A percentile compares a stretch with the other conserved stretches of the same genome.
These are phyloP conservation scores for Percopsis omiscomaycus DNA, from an alignment of 2,797 vertebrate genomes.

Conservation along the genomic window DNA sequence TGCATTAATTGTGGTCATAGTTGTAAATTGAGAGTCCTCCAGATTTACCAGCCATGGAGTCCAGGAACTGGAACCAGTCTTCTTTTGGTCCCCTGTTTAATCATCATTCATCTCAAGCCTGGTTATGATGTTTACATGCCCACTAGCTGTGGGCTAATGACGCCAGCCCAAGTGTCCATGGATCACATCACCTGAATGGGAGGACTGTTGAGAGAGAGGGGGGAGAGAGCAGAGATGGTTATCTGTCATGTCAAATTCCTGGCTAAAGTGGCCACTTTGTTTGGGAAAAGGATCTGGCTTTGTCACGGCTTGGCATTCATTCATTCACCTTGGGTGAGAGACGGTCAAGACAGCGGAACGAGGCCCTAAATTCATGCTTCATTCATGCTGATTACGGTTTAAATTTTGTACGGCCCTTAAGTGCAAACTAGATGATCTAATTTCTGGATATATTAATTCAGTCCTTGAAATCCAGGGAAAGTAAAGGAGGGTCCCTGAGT, in stretches of 20 bases:
- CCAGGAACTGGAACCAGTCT: neutral
- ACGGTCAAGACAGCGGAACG: slow-evolving; percentile 57
- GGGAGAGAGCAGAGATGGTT: slow-evolving; percentile 28
- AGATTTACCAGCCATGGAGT: neutral
- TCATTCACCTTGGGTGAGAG: slow-evolving; percentile 60
- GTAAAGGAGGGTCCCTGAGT: slow-evolving; percentile 28
- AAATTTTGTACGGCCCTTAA: too few species aligned
- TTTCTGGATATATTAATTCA: neutral
- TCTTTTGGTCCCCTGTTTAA: neutral
- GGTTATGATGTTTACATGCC: slow-evolving; percentile 40
- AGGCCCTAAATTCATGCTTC: slow-evolving; percentile 8
- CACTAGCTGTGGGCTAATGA: slow-evolving; percentile 57
- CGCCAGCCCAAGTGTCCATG: slow-evolving; percentile 63
- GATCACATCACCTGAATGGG: slow-evolving; percentile 65
- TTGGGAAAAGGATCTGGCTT: slow-evolving; percentile 73
- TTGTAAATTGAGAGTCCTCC: neutral
- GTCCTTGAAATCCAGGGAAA: slow-evolving; percentile 39
- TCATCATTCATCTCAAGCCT: neutral
- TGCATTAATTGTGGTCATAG: neutral
- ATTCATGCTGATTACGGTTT: too few species aligned
- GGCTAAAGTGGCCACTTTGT: slow-evolving; percentile 78
- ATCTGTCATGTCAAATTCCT: slow-evolving; percentile 77
- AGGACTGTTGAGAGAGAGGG: slow-evolving; percentile 50
- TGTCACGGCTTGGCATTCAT: slow-evolving; percentile 62
- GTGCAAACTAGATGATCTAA: neutral